A percentile compares a stretch with the other conserved stretches of the same genome.
Conservation (phyloP, 2,888 invertebrate genomes). For the Nudaria mundana region DNA sequence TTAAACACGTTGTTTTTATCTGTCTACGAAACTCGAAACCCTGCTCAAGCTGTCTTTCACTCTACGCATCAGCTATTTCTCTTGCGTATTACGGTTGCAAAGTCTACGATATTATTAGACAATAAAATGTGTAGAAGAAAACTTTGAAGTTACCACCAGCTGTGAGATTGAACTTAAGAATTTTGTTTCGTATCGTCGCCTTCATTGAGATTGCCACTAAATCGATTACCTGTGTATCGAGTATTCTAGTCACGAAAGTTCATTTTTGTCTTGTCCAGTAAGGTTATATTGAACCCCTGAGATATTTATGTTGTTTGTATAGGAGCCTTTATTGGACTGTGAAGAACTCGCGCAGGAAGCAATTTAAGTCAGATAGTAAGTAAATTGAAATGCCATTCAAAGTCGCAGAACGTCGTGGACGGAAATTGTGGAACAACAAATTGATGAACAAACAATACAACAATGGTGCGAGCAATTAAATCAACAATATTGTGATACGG, state of each 20-base stretch:
- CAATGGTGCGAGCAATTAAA: too few species aligned
- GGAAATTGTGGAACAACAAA: neutral
- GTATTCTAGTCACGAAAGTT: neutral
- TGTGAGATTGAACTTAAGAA: too few species aligned
- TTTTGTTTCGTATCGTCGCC: too few species aligned
- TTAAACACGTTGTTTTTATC: too few species aligned
- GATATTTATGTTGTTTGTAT: slow-evolving; percentile 4
- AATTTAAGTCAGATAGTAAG: slow-evolving; percentile 6
- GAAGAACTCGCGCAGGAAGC: slow-evolving; percentile 3
- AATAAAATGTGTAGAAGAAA: too few species aligned
- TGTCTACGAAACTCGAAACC: too few species aligned
- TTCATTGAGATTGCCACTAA: neutral
- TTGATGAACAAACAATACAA: neutral
- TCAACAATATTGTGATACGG: too few species aligned
- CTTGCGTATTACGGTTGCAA: too few species aligned
- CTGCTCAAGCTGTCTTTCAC: too few species aligned
- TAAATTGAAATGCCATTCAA: slow-evolving; percentile 7
- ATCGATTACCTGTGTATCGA: neutral
- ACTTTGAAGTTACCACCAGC: too few species aligned
- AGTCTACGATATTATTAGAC: too few species aligned
- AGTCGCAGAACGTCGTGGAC: neutral
- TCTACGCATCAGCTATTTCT: too few species aligned
- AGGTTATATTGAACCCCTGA: slow-evolving; percentile 11
- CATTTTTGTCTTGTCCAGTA: slow-evolving; percentile 2
- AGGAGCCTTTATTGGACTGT: neutral